These are phyloP conservation scores for Microtus montanus DNA, from an alignment of 2,113 vertebrate genomes.

Conservation along the genomic window DNA sequence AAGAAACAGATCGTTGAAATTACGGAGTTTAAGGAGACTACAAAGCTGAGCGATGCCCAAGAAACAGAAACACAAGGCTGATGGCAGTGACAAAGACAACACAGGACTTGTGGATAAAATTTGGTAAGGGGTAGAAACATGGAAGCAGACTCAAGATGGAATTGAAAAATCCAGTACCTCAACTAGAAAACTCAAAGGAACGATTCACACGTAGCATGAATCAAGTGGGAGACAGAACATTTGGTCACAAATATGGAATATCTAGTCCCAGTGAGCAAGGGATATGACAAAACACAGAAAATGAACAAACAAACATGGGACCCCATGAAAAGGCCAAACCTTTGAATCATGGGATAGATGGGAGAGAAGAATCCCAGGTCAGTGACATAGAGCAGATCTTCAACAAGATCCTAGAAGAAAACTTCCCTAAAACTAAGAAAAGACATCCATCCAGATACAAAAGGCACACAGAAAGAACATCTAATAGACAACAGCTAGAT, in stretches of 20 bases:
- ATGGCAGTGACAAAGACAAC: neutral
- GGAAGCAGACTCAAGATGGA: neutral
- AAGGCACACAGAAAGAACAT: neutral
- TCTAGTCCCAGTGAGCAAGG: neutral
- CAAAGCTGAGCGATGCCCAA: neutral
- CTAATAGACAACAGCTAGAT: neutral
- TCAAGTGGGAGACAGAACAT: neutral
- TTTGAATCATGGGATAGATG: neutral
- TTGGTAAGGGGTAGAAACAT: neutral
- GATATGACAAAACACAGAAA: neutral
- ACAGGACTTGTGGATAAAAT: neutral
- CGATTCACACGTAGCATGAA: accelerated
- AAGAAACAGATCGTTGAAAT: neutral
- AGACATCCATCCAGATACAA: neutral
- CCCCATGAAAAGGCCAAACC: neutral
- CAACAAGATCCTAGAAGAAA: neutral
- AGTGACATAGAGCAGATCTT: neutral
- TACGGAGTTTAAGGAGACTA: neutral
- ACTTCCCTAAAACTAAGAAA: neutral
- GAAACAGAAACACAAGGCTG: neutral
- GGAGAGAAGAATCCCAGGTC: no score
- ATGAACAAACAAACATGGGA: neutral
- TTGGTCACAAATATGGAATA: no score
- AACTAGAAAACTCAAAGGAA: neutral
- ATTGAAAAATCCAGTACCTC: neutral